Percentiles rank a stretch among this genome's conserved stretches.
phyloP scores from a whole-genome alignment of 53 echinoderm and acorn worm species.

The Actinopyga echinites region DNA sequence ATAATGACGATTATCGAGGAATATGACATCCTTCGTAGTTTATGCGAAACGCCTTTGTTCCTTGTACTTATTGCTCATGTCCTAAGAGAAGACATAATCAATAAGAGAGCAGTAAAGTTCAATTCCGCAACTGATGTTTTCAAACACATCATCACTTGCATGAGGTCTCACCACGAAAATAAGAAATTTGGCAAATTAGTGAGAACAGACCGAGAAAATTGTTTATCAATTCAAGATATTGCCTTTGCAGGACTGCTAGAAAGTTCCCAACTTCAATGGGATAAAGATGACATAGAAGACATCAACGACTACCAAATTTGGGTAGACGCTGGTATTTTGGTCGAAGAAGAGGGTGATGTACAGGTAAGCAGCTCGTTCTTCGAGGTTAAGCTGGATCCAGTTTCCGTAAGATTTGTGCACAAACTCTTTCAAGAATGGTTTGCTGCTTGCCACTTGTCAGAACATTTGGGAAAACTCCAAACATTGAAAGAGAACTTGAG shows the following conservation, averaged over 20 bases:
- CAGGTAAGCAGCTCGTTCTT: not conserved
- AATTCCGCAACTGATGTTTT: not conserved
- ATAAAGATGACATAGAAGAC: not conserved
- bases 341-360: not conserved
- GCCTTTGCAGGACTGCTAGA: not conserved
- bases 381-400: not conserved
- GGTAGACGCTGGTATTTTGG: not conserved
- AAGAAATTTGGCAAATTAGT: not conserved
- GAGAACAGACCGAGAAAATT: not conserved
- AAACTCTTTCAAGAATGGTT: constrained; percentile 6
- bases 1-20: no score
- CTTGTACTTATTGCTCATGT: constrained; percentile 7
- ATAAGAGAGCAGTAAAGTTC: not conserved
- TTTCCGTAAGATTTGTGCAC: not conserved
- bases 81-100: not conserved
- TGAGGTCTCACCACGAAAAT: not conserved
- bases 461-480: not conserved
- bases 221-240: not conserved
- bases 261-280: not conserved
- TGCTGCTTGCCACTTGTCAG: not conserved
- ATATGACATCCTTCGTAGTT: not conserved
- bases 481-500: not conserved
- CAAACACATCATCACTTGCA: not conserved
- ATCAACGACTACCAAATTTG: not conserved
- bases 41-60: not conserved